Base-by-base conservation (phyloP, 1,140 invertebrate species). In the Brachionus calyciflorus region DNA sequence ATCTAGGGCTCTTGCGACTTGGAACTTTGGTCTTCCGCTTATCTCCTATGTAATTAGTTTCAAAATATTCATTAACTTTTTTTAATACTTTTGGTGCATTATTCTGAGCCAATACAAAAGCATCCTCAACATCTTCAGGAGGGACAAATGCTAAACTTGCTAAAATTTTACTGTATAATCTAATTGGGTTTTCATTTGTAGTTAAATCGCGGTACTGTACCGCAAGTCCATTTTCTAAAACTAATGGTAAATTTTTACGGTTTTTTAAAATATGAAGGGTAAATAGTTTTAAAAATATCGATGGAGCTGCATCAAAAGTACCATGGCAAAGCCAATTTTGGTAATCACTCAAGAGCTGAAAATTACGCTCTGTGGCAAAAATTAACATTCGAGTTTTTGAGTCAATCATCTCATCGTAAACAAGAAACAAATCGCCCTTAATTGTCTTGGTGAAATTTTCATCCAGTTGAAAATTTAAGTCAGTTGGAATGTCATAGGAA, bases 401-500 rank as follows among this genome's bases (percentile, higher is more conserved):
- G 26, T 26, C 26, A 12, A 24, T 12, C 26, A 24, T 55, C 10
- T 55, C 21, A 6, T 55, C 26, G 26, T 55, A 19, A 21, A 24
- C 1, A 24, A 55, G 26, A 1, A 55, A 55, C 26, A 55, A 55
- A 24, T 55, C 19, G 1, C 26, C 26, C 51, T 24, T 55, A 12
- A 26, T 1, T 12, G 26, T 12, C 2, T 55, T 55, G 26, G n/a
- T n/a, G n/a, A 55, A 55, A 26, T 55, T 24, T 24, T 55, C 24
- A 6, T 55, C 19, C 24, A 55, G 26, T 24, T 24, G 1, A 55
- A 55, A 55, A 26, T 55, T 24, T 55, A 24, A 55, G 26, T 55
- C 51, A 1, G 0, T 28, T 19, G 19, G 19, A 12, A 55, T 55
- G 12, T 55, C 51, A 26, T 55, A 95, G 75, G 97, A 97, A n/a